Evolutionary conservation across 2,797 vertebrate genomes (phyloP).

Genomic region (Pelobates cultripes): DNA sequence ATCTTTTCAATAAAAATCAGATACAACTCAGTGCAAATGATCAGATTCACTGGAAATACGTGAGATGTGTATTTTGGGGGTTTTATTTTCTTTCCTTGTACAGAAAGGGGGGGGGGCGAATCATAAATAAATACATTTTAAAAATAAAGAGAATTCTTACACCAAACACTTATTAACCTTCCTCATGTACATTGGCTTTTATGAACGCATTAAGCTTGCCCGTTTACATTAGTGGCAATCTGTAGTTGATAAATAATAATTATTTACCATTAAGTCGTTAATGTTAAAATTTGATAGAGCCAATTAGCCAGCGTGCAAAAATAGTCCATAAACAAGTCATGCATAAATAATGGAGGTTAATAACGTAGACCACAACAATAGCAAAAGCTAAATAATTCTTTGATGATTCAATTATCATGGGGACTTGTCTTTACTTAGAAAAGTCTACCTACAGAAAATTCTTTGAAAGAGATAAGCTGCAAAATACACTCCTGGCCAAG

Average conservation of each 20-base stretch:
- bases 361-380: background rate
- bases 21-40: too few species aligned
- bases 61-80: background rate
- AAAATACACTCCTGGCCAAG: too few species aligned
- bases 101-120: background rate
- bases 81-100: background rate
- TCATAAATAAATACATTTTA: background rate
- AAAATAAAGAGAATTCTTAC: background rate
- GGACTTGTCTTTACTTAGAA: slow-evolving; percentile 27
- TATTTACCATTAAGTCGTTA: slow-evolving; percentile 19
- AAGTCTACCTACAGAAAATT: background rate
- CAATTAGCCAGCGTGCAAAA: background rate
- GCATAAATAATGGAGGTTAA: slow-evolving; percentile 6
- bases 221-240: background rate
- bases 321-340: slow-evolving; percentile 15
- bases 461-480: background rate
- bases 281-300: slow-evolving; percentile 21
- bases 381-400: slow-evolving; percentile 27
- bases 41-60: background rate
- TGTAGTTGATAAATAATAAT: slow-evolving; percentile 20
- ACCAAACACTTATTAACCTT: background rate
- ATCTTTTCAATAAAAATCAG: background rate
- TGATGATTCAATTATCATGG: slow-evolving; percentile 60
- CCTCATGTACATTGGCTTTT: background rate
- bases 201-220: background rate